These are phyloP conservation scores for Chamaea fasciata DNA, from an alignment of 2,113 vertebrate species.

Conservation along the genomic window DNA sequence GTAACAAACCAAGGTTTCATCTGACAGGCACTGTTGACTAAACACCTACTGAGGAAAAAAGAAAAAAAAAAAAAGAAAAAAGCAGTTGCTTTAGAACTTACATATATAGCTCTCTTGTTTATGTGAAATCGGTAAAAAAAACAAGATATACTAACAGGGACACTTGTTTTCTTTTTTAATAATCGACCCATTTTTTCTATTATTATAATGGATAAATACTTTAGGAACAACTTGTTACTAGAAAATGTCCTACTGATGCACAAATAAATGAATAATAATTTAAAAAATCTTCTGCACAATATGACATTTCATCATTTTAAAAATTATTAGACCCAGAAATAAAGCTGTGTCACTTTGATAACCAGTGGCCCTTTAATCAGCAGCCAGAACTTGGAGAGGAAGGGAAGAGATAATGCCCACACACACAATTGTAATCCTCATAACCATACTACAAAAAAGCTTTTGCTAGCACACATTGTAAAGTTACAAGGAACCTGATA, in stretches of 20 bases:
- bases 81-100: background rate
- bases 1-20: background rate
- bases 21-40: background rate
- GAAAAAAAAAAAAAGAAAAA: background rate
- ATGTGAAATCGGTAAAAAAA: background rate
- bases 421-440: background rate
- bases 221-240: background rate
- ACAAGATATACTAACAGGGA: rapidly evolving
- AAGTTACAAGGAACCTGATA: background rate
- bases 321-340: background rate
- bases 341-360: background rate
- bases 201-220: background rate
- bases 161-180: background rate
- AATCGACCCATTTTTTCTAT: background rate
- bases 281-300: background rate
- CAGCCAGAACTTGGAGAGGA: background rate
- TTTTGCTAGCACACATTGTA: background rate
- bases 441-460: background rate
- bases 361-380: background rate
- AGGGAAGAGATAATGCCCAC: background rate
- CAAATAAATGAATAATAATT: background rate
- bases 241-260: background rate
- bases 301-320: background rate
- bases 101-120: background rate
- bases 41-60: background rate